These are phyloP conservation scores for Venusia cambrica DNA, from an alignment of 2,888 invertebrate species.

Conservation along the genomic window DNA sequence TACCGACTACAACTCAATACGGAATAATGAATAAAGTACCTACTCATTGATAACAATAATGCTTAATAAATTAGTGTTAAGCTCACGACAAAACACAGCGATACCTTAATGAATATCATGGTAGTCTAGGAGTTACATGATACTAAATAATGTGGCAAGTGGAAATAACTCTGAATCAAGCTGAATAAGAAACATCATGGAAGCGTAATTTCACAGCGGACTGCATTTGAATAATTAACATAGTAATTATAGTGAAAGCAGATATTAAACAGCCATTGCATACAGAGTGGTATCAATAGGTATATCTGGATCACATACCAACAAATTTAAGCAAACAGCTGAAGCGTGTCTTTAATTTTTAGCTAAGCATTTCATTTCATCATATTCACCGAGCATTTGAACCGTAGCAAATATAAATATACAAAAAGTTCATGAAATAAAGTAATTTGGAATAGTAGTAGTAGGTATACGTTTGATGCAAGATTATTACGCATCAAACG, in stretches of 20 bases:
- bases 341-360: too few relatives aligned
- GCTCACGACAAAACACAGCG: conserved; percentile 6
- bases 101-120: conserved; percentile 9
- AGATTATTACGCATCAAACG: too few relatives aligned
- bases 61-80: conserved; percentile 14
- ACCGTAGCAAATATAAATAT: too few relatives aligned
- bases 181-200: conserved; percentile 35
- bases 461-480: too few relatives aligned
- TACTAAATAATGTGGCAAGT: conserved; percentile 31
- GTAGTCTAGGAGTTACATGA: conserved; percentile 11
- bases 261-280: conserved; percentile 31
- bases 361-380: too few relatives aligned
- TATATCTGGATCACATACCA: conserved; percentile 2
- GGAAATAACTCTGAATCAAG: conserved; percentile 26
- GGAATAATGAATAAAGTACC: too few relatives aligned
- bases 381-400: too few relatives aligned
- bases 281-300: not conserved
- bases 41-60: conserved; percentile 14
- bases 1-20: too few relatives aligned
- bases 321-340: conserved; percentile 2
- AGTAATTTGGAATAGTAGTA: too few relatives aligned
- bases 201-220: conserved; percentile 50
- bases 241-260: conserved; percentile 49
- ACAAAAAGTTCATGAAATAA: too few relatives aligned
- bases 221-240: conserved; percentile 53